Percentiles rank a stretch among this genome's conserved stretches.
Evolutionary conservation across 2,888 invertebrate genomes (phyloP).

Genomic region (Saturnia japonica): DNA sequence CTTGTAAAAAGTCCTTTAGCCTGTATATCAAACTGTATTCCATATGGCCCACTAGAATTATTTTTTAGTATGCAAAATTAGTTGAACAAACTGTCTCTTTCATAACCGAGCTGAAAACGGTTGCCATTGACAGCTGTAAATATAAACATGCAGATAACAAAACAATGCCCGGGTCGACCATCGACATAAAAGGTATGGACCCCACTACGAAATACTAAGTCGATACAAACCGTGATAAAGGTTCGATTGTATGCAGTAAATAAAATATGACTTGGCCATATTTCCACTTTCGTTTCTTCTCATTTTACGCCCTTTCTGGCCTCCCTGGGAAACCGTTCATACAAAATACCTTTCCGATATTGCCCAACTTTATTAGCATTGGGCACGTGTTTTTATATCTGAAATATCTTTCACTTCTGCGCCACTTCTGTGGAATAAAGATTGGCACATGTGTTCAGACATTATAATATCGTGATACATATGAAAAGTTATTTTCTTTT

Average conservation of each 20-base stretch:
- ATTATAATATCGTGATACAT: constrained; percentile 61
- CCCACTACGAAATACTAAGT: constrained; percentile 68
- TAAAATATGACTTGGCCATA: constrained; percentile 81
- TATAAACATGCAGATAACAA: constrained; percentile 52
- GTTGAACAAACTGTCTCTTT: constrained; percentile 20
- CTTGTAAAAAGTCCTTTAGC: not conserved
- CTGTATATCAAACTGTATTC: not conserved
- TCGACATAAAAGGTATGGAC: constrained; percentile 59
- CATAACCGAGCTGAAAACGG: constrained; percentile 36
- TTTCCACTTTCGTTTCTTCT: constrained; percentile 78
- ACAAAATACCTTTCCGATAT: constrained; percentile 80
- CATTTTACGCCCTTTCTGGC: constrained; percentile 76
- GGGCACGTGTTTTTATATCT: constrained; percentile 78
- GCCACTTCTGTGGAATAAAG: constrained; percentile 65
- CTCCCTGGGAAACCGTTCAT: constrained; percentile 74
- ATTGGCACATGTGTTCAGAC: constrained; percentile 63
- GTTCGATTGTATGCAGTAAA: constrained; percentile 81
- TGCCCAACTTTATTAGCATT: constrained; percentile 78
- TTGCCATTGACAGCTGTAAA: constrained; percentile 48
- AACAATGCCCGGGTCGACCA: constrained; percentile 48
- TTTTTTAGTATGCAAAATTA: constrained; percentile 6
- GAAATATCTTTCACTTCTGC: constrained; percentile 73
- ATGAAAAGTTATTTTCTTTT: constrained; percentile 58
- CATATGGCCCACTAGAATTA: not conserved
- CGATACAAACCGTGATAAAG: constrained; percentile 78